phyloP scores from a whole-genome alignment of 2,113 vertebrate species.

The Penelope pileata region DNA sequence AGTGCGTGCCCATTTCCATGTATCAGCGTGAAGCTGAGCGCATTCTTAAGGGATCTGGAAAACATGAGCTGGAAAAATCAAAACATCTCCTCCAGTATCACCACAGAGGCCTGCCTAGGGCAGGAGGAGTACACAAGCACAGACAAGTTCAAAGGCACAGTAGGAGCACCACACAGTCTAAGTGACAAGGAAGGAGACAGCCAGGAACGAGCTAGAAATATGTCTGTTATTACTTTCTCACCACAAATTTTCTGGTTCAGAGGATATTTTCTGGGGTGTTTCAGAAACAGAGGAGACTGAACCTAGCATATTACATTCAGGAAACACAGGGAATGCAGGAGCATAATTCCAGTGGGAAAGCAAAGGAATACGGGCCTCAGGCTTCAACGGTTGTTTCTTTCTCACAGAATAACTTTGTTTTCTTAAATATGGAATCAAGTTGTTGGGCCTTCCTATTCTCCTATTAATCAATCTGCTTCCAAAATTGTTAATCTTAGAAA shows the following conservation, averaged over 20 bases:
- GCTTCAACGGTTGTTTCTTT: neutral
- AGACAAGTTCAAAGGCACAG: neutral
- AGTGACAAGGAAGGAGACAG: neutral
- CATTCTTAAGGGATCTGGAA: neutral
- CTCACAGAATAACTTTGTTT: neutral
- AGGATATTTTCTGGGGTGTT: neutral
- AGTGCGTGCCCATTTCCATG: neutral
- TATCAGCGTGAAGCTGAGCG: neutral
- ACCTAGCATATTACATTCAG: neutral
- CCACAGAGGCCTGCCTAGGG: neutral
- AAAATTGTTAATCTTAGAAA: slow-evolving; percentile 45
- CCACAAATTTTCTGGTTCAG: neutral
- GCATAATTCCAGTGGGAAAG: neutral
- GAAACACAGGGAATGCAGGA: neutral
- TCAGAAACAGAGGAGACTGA: neutral
- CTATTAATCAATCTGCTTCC: slow-evolving; percentile 26
- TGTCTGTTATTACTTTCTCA: neutral
- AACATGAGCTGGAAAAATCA: neutral
- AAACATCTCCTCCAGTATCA: neutral
- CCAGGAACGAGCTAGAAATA: neutral
- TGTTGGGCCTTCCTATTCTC: neutral
- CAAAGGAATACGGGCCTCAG: neutral
- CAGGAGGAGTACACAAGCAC: neutral
- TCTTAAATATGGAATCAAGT: neutral
- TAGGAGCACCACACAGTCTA: neutral